Percentiles rank a stretch among this genome's conserved stretches.
phyloP scores from a whole-genome alignment of 2,113 vertebrate genomes.

The Embiotoca jacksoni region DNA sequence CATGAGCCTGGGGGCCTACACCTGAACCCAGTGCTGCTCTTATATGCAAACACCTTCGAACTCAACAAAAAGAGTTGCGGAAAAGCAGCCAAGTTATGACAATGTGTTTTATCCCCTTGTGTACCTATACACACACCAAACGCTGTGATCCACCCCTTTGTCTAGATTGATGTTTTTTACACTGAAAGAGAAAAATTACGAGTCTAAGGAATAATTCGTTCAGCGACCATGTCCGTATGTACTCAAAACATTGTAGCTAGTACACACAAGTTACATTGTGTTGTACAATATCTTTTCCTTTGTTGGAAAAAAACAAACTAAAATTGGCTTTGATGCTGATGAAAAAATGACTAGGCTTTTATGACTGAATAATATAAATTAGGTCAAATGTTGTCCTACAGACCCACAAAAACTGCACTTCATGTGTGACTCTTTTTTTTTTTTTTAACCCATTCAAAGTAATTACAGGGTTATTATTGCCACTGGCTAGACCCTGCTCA shows the following conservation, averaged over 20 bases:
- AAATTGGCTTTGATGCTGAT: not conserved
- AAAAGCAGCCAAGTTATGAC: slow-evolving; percentile 36
- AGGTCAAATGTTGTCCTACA: not conserved
- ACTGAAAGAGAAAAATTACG: not conserved
- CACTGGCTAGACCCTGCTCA: no score
- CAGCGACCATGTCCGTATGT: not conserved
- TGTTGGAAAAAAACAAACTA: not conserved
- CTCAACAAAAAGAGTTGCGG: slow-evolving; percentile 37
- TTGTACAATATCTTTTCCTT: not conserved
- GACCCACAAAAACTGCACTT: not conserved
- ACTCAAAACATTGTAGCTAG: slow-evolving; percentile 2
- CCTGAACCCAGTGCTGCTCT: slow-evolving; percentile 86
- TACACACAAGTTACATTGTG: not conserved
- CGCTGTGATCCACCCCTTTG: slow-evolving; percentile 20
- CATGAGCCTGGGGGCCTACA: slow-evolving; percentile 85
- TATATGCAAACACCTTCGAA: slow-evolving; percentile 56
- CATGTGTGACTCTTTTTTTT: no score
- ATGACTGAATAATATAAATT: not conserved
- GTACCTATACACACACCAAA: slow-evolving; percentile 10
- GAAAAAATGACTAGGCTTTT: not conserved
- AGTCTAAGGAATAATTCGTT: slow-evolving; percentile 6
- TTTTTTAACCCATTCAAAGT: no score
- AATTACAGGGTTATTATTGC: no score
- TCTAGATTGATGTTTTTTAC: not conserved
- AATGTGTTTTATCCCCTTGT: slow-evolving; percentile 46